Evolutionary conservation across 37 sponge, comb jelly and placozoan species (phyloP), one percentile per base, ranked within the genome.

Genomic region (Cliona cf. orientalis): DNA sequence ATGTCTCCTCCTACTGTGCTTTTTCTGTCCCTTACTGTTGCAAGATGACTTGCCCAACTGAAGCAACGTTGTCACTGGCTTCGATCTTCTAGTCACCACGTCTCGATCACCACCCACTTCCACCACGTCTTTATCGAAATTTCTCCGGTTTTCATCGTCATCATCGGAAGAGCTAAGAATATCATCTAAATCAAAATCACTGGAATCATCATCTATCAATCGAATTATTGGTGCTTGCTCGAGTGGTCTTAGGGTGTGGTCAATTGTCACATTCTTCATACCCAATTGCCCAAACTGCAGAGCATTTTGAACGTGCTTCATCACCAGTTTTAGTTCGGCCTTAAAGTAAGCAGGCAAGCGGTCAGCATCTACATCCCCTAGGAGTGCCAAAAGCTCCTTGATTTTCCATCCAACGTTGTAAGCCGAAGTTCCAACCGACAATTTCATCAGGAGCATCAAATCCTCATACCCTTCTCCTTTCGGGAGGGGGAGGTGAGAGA

Each of bases 401-500:
- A 80, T 2, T 43, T 69, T 80, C 17, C 35, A 49, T n/a, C 70
- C 71, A 49, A 80, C 36, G 39, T 37, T 3, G n/a, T 41, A 69
- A 14, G 69, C 2, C 26, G 58, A 40, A 21, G n/a, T 41, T 0
- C 61, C 59, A 0, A 17, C 26, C 28, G 43, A 9, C 26, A 25
- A 9, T 36, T 42, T 14, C 6, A 0, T 58, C 1, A 0, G 42
- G 38, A 62, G 12, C 11, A 14, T n/a, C 40, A 19, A 29, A 28
- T 76, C 37, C 0, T 1, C 5, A 3, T 40, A 9, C 17, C 12
- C 25, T 42, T 35, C 2, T 23, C 26, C 43, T 36, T 23, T 42
- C 2, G 77, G 77, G 3, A 76, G 14, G 14, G 80, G 80, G 37
- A 80, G 42, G 29, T 80, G 70, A 29, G 80, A 69, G 5, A 80